These are phyloP conservation scores for Drosophila pseudotalamancana DNA, from an alignment of 2,888 invertebrate species.

Conservation along the genomic window DNA sequence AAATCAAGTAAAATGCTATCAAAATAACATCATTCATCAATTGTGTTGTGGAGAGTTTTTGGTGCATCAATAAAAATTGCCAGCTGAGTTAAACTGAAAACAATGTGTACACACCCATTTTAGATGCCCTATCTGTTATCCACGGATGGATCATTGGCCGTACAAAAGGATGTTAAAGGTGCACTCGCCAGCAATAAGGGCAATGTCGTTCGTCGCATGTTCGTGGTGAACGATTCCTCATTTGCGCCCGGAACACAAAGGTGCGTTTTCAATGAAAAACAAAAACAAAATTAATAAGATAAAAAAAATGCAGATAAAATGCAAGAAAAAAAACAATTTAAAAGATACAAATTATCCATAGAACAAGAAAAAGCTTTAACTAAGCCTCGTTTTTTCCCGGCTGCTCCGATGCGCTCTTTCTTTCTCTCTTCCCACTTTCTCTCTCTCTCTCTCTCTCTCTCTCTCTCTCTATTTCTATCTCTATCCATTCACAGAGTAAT, in stretches of 20 bases:
- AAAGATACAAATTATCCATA: constrained; percentile 14
- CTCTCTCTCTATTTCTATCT: constrained; percentile 47
- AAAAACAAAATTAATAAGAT: constrained; percentile 21
- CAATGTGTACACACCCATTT: constrained; percentile 65
- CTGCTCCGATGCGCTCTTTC: constrained; percentile 46
- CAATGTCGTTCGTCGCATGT: constrained; percentile 84
- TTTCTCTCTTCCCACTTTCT: constrained; percentile 15
- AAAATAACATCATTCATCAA: constrained; percentile 43
- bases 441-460: constrained; percentile 25
- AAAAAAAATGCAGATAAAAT: constrained; percentile 3
- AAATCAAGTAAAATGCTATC: constrained; percentile 26
- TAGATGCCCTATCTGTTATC: constrained; percentile 84
- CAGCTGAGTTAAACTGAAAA: constrained; percentile 47
- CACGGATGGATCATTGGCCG: constrained; percentile 84
- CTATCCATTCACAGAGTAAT: constrained; percentile 81
- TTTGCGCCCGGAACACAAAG: constrained; percentile 83
- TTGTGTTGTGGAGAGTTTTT: constrained; percentile 34
- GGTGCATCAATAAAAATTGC: constrained; percentile 13
- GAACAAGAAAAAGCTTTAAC: constrained; percentile 32
- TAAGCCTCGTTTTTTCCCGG: constrained; percentile 53
- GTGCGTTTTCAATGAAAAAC: constrained; percentile 66
- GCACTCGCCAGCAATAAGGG: constrained; percentile 82
- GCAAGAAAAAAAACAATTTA: constrained; percentile 20
- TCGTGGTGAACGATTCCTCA: constrained; percentile 84
- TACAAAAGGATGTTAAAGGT: constrained; percentile 84